A percentile compares a stretch with the other conserved stretches of the same genome.
Evolutionary conservation across 2,888 invertebrate genomes (phyloP).

Genomic region (Noctua comes): DNA sequence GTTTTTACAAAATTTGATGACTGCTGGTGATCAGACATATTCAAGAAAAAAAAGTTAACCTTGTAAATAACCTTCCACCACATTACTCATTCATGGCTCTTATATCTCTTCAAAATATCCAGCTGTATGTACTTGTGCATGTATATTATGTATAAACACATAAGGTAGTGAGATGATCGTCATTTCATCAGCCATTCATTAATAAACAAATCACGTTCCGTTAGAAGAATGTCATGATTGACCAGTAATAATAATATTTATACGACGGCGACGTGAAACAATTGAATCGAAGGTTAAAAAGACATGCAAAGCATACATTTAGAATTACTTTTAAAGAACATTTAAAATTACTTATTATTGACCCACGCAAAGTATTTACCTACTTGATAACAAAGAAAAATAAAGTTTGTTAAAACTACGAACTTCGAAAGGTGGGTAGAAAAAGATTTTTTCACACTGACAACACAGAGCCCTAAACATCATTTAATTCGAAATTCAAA

Average conservation of each 20-base stretch:
- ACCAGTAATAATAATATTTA: conserved; percentile 17
- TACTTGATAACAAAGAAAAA: neutral
- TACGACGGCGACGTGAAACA: conserved; percentile 16
- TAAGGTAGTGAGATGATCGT: neutral
- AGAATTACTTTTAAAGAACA: neutral
- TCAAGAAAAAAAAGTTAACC: neutral
- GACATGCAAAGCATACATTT: conserved; percentile 4
- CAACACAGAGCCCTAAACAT: conserved; percentile 6
- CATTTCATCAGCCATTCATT: conserved; percentile 9
- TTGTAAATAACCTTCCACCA: neutral
- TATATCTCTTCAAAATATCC: neutral
- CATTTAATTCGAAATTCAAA: conserved; percentile 13
- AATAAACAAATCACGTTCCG: conserved; percentile 40
- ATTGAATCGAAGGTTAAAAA: conserved; percentile 36
- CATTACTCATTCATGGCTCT: neutral
- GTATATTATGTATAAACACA: neutral
- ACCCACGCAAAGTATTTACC: neutral
- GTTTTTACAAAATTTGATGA: neutral
- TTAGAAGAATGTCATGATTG: conserved; percentile 43
- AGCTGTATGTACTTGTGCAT: neutral
- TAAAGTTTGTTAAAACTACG: neutral
- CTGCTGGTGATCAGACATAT: neutral
- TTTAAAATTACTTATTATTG: too few species aligned
- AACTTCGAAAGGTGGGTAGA: neutral
- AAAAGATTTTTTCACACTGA: neutral